A percentile compares a stretch with the other conserved stretches of the same genome.
Conservation (phyloP, 2,797 vertebrate genomes). For the Phrynocephalus guinanensis region DNA sequence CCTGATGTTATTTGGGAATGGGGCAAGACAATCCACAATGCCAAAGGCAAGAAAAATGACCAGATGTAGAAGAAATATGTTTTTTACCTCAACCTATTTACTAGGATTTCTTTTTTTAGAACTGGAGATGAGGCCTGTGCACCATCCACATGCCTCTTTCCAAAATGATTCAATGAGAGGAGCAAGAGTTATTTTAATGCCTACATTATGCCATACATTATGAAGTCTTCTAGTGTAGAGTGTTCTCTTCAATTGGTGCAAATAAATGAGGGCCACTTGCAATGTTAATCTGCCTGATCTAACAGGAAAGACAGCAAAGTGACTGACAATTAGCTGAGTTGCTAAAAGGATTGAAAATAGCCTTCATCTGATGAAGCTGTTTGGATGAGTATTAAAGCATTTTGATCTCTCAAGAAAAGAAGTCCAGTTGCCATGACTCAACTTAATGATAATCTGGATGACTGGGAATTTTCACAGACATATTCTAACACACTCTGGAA, state of each 20-base stretch:
- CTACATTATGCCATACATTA: too few relatives aligned
- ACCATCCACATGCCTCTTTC: not conserved
- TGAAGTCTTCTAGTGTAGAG: not conserved
- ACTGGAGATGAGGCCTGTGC: not conserved
- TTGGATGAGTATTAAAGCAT: too few relatives aligned
- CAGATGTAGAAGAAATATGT: not conserved
- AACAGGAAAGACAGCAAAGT: not conserved
- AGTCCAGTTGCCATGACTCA: too few relatives aligned
- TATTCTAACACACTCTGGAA: too few relatives aligned
- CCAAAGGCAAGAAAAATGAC: not conserved
- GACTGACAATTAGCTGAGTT: not conserved
- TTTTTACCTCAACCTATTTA: not conserved
- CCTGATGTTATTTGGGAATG: constrained; percentile 17
- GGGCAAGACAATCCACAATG: not conserved
- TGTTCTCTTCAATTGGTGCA: not conserved
- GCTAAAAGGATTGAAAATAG: not conserved
- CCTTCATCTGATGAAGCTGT: not conserved
- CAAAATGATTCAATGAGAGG: not conserved
- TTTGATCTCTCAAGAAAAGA: too few relatives aligned
- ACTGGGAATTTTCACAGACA: too few relatives aligned
- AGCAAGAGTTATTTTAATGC: not conserved
- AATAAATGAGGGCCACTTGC: not conserved
- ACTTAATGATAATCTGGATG: too few relatives aligned
- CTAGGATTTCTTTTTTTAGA: not conserved
- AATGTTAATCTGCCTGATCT: not conserved